Evolutionary conservation across 2,888 invertebrate genomes (phyloP).

Genomic region (Mythimna lalbum): DNA sequence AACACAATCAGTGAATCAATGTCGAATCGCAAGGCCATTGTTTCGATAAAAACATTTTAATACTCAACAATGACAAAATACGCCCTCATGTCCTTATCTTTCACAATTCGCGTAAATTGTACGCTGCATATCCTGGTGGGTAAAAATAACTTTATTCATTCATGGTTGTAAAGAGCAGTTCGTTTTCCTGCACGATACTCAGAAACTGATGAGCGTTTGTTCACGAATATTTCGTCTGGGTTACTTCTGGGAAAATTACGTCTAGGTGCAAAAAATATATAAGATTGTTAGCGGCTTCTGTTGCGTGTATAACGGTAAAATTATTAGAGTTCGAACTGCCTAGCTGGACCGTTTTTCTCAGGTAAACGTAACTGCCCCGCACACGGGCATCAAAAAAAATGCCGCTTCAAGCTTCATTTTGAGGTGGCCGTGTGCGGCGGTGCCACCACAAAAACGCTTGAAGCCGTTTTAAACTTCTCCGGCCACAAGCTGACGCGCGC

Average conservation of each 20-base stretch:
- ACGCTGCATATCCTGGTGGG: constrained; percentile 46
- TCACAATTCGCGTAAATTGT: constrained; percentile 48
- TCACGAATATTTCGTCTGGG: constrained; percentile 19
- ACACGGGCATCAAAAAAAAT: too few relatives aligned
- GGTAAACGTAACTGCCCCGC: too few relatives aligned
- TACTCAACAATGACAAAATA: constrained; percentile 25
- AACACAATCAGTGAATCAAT: constrained; percentile 12
- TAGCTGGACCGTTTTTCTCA: too few relatives aligned
- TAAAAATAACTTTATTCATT: constrained; percentile 50
- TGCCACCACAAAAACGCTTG: too few relatives aligned
- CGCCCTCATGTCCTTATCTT: constrained; percentile 56
- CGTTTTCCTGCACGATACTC: constrained; percentile 63
- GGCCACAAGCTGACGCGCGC: too few relatives aligned
- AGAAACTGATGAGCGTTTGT: constrained; percentile 39
- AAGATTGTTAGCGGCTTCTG: neutral
- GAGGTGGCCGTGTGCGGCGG: too few relatives aligned
- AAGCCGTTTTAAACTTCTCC: too few relatives aligned
- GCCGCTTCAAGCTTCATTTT: too few relatives aligned
- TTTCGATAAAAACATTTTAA: constrained; percentile 44
- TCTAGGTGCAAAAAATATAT: constrained; percentile 6
- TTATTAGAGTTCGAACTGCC: too few relatives aligned
- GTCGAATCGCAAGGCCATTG: constrained; percentile 30
- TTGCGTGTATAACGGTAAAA: neutral
- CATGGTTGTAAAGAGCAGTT: constrained; percentile 40
- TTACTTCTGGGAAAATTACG: constrained; percentile 3